Conservation (phyloP, 2,797 vertebrate genomes). For the Alectoris magna region DNA sequence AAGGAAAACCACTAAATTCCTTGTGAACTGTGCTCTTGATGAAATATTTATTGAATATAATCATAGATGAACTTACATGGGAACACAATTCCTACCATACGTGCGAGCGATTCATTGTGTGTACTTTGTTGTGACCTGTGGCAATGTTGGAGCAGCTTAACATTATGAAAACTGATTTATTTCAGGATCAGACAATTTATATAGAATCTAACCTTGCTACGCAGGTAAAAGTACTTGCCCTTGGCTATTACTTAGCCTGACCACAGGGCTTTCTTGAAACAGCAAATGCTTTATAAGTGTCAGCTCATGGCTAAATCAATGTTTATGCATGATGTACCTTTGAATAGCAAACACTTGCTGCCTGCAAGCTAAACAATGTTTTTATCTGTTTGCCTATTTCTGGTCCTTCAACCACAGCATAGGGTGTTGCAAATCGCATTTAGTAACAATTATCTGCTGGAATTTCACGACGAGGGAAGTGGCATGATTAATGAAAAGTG, state of each 20-base stretch:
- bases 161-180: slow-evolving; percentile 64
- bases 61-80: not conserved
- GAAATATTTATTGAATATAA: slow-evolving; percentile 70
- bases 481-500: slow-evolving; percentile 88
- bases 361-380: slow-evolving; percentile 84
- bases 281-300: slow-evolving; percentile 79
- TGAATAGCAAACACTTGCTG: slow-evolving; percentile 85
- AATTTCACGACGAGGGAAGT: slow-evolving; percentile 84
- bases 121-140: slow-evolving; percentile 55
- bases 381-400: slow-evolving; percentile 83
- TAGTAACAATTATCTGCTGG: slow-evolving; percentile 83
- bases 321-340: slow-evolving; percentile 85
- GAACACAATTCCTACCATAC: slow-evolving; percentile 28
- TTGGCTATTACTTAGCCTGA: slow-evolving; percentile 77
- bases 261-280: slow-evolving; percentile 76
- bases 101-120: slow-evolving; percentile 36
- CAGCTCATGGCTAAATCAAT: slow-evolving; percentile 84
- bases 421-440: slow-evolving; percentile 83
- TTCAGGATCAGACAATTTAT: slow-evolving; percentile 69
- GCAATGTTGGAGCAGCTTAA: slow-evolving; percentile 23
- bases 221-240: slow-evolving; percentile 76
- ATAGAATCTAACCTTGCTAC: slow-evolving; percentile 70
- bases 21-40: slow-evolving; percentile 33
- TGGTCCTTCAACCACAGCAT: slow-evolving; percentile 78
- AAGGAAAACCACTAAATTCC: slow-evolving; percentile 30